Evolutionary conservation across 2,888 invertebrate species (phyloP).

Genomic region (Archips xylosteana): DNA sequence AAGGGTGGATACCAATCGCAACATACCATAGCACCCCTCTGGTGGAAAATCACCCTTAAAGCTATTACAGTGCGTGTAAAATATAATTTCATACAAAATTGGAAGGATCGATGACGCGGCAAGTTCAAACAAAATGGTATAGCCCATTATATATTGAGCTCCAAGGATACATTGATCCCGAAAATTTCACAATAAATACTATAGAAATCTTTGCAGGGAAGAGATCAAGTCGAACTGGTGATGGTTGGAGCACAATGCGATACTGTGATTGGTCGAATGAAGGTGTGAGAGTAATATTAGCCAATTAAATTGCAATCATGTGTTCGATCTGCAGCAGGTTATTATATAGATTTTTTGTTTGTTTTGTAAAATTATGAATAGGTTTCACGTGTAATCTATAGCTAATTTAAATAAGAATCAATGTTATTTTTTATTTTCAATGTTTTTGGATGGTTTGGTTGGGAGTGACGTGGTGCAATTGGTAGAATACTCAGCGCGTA

Average conservation of each 20-base stretch:
- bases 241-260: neutral
- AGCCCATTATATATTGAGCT: conserved; percentile 48
- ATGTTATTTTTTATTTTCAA: neutral
- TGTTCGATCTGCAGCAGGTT: neutral
- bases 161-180: conserved; percentile 43
- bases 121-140: conserved; percentile 47
- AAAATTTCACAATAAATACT: neutral
- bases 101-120: conserved; percentile 22
- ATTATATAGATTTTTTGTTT: neutral
- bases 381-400: conserved; percentile 30
- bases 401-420: conserved; percentile 2
- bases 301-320: conserved; percentile 39
- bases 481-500: no score
- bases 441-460: no score
- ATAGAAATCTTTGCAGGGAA: conserved; percentile 11
- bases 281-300: conserved; percentile 26
- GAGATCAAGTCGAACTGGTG: conserved; percentile 6
- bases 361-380: conserved; percentile 31
- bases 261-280: conserved; percentile 13
- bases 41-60: neutral
- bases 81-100: neutral
- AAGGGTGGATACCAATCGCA: no score
- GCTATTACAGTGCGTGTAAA: neutral
- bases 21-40: no score
- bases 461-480: no score